Evolutionary conservation across 2,888 invertebrate genomes (phyloP).

Genomic region (Ichneumoninae sp.): DNA sequence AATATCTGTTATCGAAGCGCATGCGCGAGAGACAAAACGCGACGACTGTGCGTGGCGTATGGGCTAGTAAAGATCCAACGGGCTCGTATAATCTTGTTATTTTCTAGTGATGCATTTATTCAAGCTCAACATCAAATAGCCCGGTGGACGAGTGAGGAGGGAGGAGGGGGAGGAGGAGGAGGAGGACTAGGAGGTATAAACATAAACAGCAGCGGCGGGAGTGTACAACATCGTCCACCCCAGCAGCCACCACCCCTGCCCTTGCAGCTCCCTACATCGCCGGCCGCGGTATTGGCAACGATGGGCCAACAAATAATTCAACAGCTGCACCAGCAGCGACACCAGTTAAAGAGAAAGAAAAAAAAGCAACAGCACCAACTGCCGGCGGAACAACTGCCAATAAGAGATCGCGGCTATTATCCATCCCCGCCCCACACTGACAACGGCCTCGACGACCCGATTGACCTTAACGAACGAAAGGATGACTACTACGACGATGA

Average conservation of each 20-base stretch:
- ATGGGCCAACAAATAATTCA: slow-evolving; percentile 40
- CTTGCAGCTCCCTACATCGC: slow-evolving; percentile 24
- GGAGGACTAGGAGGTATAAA: slow-evolving; percentile 22
- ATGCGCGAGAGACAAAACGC: neutral
- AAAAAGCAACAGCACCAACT: slow-evolving; percentile 71
- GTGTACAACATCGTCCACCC: slow-evolving; percentile 80
- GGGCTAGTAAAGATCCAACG: slow-evolving; percentile 63
- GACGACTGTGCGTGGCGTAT: slow-evolving; percentile 30
- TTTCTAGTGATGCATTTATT: slow-evolving; percentile 98
- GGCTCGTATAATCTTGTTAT: slow-evolving; percentile 87
- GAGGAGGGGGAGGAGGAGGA: slow-evolving; percentile 68
- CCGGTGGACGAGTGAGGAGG: slow-evolving; percentile 97
- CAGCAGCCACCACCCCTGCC: slow-evolving; percentile 85
- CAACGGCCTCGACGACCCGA: slow-evolving; percentile 74
- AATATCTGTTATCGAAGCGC: too few relatives aligned
- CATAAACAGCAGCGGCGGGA: slow-evolving; percentile 35
- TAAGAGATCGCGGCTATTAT: slow-evolving; percentile 80
- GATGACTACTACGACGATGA: slow-evolving; percentile 9
- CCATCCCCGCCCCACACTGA: slow-evolving; percentile 79
- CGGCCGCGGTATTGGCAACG: slow-evolving; percentile 86
- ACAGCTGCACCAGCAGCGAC: slow-evolving; percentile 51
- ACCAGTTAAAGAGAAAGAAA: slow-evolving; percentile 20
- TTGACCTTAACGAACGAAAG: slow-evolving; percentile 18
- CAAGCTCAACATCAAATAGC: slow-evolving; percentile 98
- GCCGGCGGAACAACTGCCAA: slow-evolving; percentile 78